Percentiles rank a stretch among this genome's conserved stretches.
phyloP scores from a whole-genome alignment of 2,888 invertebrate species.

The Boloria euphrosyne region DNA sequence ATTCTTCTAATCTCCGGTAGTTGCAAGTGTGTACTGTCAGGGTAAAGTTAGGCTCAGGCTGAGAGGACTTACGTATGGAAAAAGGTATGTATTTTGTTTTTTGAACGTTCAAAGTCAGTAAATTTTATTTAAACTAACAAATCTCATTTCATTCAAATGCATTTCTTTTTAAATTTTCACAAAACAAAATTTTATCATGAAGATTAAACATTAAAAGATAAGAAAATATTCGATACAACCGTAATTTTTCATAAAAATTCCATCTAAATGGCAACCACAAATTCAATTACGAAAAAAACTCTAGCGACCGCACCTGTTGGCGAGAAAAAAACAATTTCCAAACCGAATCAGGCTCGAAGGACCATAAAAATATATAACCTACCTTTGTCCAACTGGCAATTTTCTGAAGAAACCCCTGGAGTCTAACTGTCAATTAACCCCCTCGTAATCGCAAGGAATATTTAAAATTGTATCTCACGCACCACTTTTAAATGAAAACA shows the following conservation, averaged over 20 bases:
- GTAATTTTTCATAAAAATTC: constrained; percentile 32
- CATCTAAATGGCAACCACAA: constrained; percentile 35
- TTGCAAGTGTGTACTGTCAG: too few relatives aligned
- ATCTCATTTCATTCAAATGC: too few relatives aligned
- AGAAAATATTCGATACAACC: constrained; percentile 29
- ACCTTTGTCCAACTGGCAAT: constrained; percentile 54
- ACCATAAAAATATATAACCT: constrained; percentile 56
- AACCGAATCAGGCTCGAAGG: constrained; percentile 54
- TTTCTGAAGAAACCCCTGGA: constrained; percentile 46
- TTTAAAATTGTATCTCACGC: constrained; percentile 52
- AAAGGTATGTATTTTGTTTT: too few relatives aligned
- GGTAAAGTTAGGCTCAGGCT: too few relatives aligned
- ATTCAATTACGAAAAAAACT: constrained; percentile 44
- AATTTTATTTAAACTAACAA: too few relatives aligned
- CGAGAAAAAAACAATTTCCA: constrained; percentile 53
- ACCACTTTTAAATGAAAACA: constrained; percentile 48
- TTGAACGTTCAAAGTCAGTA: too few relatives aligned
- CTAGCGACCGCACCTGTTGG: constrained; percentile 49
- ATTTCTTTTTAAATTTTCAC: neutral
- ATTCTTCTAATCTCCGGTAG: too few relatives aligned
- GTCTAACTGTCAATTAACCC: constrained; percentile 49
- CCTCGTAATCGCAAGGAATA: constrained; percentile 47
- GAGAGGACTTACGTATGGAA: too few relatives aligned
- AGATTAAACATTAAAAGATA: constrained; percentile 16
- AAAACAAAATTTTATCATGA: neutral